Conservation (phyloP, 2,888 invertebrate genomes). For the Ectemnius continuus region DNA sequence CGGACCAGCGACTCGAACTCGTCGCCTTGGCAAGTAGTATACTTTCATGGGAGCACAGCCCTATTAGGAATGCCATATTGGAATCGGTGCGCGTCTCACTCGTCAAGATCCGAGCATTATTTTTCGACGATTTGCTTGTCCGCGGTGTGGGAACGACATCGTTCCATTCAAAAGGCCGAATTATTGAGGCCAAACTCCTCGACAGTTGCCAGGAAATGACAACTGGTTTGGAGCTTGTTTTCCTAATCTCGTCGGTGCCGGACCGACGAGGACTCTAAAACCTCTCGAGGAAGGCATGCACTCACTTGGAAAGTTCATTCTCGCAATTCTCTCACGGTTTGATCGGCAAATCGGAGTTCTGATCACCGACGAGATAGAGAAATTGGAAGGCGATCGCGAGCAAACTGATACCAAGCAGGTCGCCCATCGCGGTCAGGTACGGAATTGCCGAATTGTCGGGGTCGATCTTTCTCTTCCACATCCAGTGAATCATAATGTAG, state of each 20-base stretch:
- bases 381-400: slow-evolving; percentile 83
- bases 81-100: slow-evolving; percentile 4
- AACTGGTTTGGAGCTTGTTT: neutral
- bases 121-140: neutral
- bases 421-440: slow-evolving; percentile 88
- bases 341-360: slow-evolving; percentile 76
- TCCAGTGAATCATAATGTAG: slow-evolving; percentile 82
- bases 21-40: slow-evolving; percentile 3
- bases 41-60: slow-evolving; percentile 58
- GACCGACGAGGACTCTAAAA: neutral
- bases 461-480: slow-evolving; percentile 83
- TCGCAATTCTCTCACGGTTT: slow-evolving; percentile 50
- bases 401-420: slow-evolving; percentile 86
- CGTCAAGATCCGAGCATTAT: neutral
- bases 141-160: neutral
- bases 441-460: slow-evolving; percentile 90
- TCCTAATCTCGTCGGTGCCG: slow-evolving; percentile 4
- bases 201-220: neutral
- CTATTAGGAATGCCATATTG: slow-evolving; percentile 37
- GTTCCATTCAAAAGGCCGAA: no score
- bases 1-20: slow-evolving; percentile 6
- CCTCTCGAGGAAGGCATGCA: neutral
- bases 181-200: neutral
- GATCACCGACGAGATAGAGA: slow-evolving; percentile 81
- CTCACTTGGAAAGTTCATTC: slow-evolving; percentile 1